These are phyloP conservation scores for Xenopus petersii DNA, from an alignment of 2,797 vertebrate species.

Conservation along the genomic window DNA sequence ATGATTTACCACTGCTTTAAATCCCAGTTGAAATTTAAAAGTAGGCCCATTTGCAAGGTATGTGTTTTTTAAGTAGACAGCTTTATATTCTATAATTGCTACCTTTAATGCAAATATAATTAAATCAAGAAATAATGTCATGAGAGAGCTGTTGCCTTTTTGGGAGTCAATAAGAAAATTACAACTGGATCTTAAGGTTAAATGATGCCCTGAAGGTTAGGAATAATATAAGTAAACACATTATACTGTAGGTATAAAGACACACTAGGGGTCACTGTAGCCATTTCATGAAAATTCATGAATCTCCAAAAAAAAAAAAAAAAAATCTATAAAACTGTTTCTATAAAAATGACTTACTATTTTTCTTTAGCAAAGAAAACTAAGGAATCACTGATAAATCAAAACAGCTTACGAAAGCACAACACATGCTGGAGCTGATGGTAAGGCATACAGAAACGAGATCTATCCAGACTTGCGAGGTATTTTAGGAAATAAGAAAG, in stretches of 20 bases:
- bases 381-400: conserved; percentile 44
- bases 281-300: conserved; percentile 63
- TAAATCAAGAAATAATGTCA: conserved; percentile 61
- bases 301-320: neutral
- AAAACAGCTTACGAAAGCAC: conserved; percentile 40
- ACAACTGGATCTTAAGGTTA: conserved; percentile 60
- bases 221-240: conserved; percentile 54
- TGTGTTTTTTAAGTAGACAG: conserved; percentile 56
- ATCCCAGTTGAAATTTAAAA: too few relatives aligned
- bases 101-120: conserved; percentile 68
- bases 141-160: conserved; percentile 57
- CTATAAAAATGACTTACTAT: conserved; percentile 27
- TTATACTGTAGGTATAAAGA: conserved; percentile 60
- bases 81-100: conserved; percentile 68
- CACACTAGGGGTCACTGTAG: conserved; percentile 98
- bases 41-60: neutral
- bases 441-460: conserved; percentile 30
- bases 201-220: conserved; percentile 65
- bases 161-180: conserved; percentile 65
- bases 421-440: conserved; percentile 33
- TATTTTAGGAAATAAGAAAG: too few relatives aligned
- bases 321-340: conserved; percentile 21
- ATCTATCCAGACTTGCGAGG: conserved; percentile 19
- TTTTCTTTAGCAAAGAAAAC: conserved; percentile 21
- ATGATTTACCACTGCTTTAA: too few relatives aligned